Evolutionary conservation across 2,888 invertebrate species (phyloP).

Genomic region (Platycheirus albimanus): DNA sequence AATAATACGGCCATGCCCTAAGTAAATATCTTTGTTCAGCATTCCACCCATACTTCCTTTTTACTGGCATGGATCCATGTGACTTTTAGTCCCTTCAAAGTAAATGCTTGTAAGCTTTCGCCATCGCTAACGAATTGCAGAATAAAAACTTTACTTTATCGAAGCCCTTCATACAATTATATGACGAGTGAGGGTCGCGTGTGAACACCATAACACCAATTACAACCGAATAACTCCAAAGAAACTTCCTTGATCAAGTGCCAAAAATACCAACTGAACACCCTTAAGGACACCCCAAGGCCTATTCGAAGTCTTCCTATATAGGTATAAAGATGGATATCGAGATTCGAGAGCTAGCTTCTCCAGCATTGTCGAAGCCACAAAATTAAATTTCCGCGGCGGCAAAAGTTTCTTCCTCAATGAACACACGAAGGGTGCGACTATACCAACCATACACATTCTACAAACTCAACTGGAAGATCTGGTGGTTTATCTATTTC

Average conservation of each 20-base stretch:
- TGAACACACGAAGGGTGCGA: slow-evolving; percentile 11
- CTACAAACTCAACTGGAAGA: slow-evolving; percentile 6
- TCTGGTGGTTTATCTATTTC: slow-evolving; percentile 22
- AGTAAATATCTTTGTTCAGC: not conserved
- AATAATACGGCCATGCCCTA: not conserved
- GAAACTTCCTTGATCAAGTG: slow-evolving; percentile 62
- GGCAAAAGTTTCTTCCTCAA: slow-evolving; percentile 28
- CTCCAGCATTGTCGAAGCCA: slow-evolving; percentile 39
- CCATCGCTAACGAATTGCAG: slow-evolving; percentile 27
- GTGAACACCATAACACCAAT: slow-evolving; percentile 57
- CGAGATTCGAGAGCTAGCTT: no score
- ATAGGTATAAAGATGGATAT: slow-evolving; percentile 4
- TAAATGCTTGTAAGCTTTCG: slow-evolving; percentile 39
- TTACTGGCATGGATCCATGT: slow-evolving; percentile 28
- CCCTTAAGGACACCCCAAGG: slow-evolving; percentile 20
- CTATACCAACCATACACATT: not conserved
- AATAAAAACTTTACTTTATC: slow-evolving; percentile 54
- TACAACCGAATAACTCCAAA: slow-evolving; percentile 43
- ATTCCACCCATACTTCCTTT: slow-evolving; percentile 39
- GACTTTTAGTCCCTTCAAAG: slow-evolving; percentile 2
- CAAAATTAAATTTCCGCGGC: slow-evolving; percentile 59
- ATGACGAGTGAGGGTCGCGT: slow-evolving; percentile 49
- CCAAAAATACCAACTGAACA: slow-evolving; percentile 60
- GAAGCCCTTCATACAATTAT: slow-evolving; percentile 9
- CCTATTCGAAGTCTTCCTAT: slow-evolving; percentile 37